These are phyloP conservation scores for Terrapene triunguis DNA, from an alignment of 2,113 vertebrate genomes.

Conservation along the genomic window DNA sequence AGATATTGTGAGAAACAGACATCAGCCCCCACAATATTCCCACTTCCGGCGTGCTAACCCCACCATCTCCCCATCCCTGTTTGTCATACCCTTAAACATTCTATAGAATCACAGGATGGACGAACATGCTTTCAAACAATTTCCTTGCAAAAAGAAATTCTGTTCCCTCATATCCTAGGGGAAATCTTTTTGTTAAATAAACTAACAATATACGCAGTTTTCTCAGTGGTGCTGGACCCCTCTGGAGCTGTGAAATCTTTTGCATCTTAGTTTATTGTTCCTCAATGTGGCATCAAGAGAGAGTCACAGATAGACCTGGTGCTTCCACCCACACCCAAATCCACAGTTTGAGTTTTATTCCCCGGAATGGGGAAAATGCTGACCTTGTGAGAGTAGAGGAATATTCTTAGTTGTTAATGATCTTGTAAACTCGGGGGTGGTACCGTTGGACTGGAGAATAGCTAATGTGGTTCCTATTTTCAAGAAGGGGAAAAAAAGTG, in stretches of 20 bases:
- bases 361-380: not conserved
- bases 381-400: not conserved
- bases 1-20: not conserved
- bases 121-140: not conserved
- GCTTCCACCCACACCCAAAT: not conserved
- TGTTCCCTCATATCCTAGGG: not conserved
- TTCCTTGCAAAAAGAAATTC: not conserved
- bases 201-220: not conserved
- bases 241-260: not conserved
- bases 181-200: not conserved
- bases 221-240: not conserved
- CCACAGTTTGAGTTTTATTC: not conserved
- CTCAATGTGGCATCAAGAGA: not conserved
- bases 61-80: not conserved
- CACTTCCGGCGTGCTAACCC: not conserved
- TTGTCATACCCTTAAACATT: not conserved
- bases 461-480: too few relatives aligned
- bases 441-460: too few relatives aligned
- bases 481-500: too few relatives aligned
- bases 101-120: not conserved
- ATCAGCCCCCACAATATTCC: not conserved
- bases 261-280: not conserved
- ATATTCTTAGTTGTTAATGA: not conserved
- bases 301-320: not conserved
- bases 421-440: too few relatives aligned